phyloP scores from a whole-genome alignment of 2,888 invertebrate species.

The Acanthosepion esculentum region DNA sequence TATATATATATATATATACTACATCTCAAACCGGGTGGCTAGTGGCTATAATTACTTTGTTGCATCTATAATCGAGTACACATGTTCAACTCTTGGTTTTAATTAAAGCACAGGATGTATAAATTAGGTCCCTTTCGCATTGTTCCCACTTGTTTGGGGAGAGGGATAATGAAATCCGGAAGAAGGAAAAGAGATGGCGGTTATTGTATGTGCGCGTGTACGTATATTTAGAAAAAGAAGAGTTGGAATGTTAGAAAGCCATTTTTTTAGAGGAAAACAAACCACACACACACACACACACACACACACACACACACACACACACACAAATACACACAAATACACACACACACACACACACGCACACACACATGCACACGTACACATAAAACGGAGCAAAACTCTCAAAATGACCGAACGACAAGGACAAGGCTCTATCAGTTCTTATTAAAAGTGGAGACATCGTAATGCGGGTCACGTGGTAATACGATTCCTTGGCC shows the following conservation, averaged over 20 bases:
- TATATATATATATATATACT: too few relatives aligned
- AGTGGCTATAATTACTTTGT: not conserved
- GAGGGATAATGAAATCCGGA: not conserved
- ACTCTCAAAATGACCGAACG: not conserved
- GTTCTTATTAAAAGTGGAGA: conserved; percentile 11
- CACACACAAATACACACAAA: too few relatives aligned
- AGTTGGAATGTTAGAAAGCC: not conserved
- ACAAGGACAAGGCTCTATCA: not conserved
- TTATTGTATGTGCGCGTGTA: not conserved
- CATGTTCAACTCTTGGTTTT: not conserved
- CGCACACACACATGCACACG: too few relatives aligned
- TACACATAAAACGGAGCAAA: too few relatives aligned
- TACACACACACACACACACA: too few relatives aligned
- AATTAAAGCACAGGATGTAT: not conserved
- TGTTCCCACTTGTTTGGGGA: not conserved
- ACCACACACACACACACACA: too few relatives aligned
- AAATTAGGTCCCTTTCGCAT: not conserved
- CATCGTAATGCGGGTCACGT: not conserved
- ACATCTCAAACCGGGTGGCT: not conserved
- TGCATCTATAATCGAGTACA: conserved; percentile 1
- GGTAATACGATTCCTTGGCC: conserved; percentile 11
- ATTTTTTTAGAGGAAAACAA: not conserved
- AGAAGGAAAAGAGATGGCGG: not conserved
- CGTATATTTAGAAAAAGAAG: not conserved
- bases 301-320: too few relatives aligned